A percentile compares a stretch with the other conserved stretches of the same genome.
phyloP scores from a whole-genome alignment of 2,113 vertebrate genomes.

The Dermatemys mawii region DNA sequence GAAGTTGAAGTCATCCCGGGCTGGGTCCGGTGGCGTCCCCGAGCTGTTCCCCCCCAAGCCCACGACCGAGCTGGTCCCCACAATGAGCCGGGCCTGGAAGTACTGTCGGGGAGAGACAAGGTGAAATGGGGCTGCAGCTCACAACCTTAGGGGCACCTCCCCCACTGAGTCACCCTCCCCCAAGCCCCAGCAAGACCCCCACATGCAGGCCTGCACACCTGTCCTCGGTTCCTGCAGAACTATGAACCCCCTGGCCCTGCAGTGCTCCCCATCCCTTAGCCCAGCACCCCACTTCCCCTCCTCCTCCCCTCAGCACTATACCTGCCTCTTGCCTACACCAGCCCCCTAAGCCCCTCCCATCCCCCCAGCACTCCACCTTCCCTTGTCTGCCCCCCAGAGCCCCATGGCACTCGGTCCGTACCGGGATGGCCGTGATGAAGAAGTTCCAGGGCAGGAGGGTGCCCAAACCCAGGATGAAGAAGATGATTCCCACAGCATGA shows the following conservation, averaged over 20 bases:
- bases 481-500: constrained; percentile 80
- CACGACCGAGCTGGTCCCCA: background rate
- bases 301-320: background rate
- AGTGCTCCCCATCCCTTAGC: background rate
- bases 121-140: background rate
- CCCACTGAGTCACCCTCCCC: background rate
- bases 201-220: background rate
- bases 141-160: background rate
- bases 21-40: background rate
- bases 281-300: background rate
- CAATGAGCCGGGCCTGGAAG: constrained; percentile 80
- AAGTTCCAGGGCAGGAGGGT: constrained; percentile 94
- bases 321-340: background rate
- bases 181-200: background rate
- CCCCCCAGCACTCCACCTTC: background rate
- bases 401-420: no score
- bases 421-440: constrained; percentile 87
- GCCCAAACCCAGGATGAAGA: constrained; percentile 90
- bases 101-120: constrained; percentile 75
- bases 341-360: background rate
- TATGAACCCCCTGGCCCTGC: no score
- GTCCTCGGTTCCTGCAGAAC: background rate
- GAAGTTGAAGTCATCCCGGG: constrained; percentile 82
- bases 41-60: constrained; percentile 62
- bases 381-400: background rate